These are phyloP conservation scores for Cyrtorhinus lividipennis DNA, from an alignment of 1,140 invertebrate species.

Conservation along the genomic window DNA sequence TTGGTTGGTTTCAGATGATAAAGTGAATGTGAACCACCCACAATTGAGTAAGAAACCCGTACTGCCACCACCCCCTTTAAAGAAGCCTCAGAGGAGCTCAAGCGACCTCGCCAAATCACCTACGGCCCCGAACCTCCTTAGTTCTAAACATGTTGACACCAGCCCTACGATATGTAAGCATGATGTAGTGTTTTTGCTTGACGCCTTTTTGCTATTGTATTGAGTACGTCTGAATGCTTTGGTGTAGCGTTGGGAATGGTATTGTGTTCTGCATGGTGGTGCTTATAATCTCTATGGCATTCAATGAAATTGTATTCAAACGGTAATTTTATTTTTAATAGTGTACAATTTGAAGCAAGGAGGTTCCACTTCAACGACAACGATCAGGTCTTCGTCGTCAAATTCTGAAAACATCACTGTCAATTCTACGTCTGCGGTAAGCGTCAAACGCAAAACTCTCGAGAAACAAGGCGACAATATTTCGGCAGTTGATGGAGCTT, in stretches of 20 bases:
- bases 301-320: too few relatives aligned
- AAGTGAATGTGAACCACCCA: not conserved
- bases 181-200: not conserved
- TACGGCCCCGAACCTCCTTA: slow-evolving; percentile 4
- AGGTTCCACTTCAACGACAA: not conserved
- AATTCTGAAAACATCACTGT: not conserved
- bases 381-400: not conserved
- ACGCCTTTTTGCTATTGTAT: too few relatives aligned
- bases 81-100: slow-evolving; percentile 22
- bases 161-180: slow-evolving; percentile 7
- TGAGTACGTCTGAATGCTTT: too few relatives aligned
- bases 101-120: slow-evolving; percentile 14
- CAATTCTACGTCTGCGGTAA: not conserved
- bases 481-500: not conserved
- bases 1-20: not conserved
- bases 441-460: not conserved
- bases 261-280: not conserved
- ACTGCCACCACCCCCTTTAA: slow-evolving; percentile 21
- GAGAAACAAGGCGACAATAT: not conserved
- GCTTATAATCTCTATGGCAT: too few relatives aligned
- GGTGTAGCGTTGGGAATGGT: not conserved
- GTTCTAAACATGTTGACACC: slow-evolving; percentile 1
- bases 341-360: not conserved
- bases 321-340: not conserved
- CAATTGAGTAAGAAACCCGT: slow-evolving; percentile 20